phyloP scores from a whole-genome alignment of 2,888 invertebrate genomes.

The Apamea sordens region DNA sequence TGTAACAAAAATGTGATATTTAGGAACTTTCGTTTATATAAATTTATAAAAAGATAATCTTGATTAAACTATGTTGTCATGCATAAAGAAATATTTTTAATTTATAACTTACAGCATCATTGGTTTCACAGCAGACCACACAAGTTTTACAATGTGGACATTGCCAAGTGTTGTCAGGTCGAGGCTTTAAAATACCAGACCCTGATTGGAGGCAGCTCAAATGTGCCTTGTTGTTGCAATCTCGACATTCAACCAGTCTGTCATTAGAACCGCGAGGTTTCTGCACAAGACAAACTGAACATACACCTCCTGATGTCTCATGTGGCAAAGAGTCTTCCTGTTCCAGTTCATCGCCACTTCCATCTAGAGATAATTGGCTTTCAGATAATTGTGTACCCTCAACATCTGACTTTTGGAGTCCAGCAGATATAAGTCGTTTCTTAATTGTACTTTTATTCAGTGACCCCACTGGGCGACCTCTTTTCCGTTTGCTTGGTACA shows the following conservation, averaged over 20 bases:
- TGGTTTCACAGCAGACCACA: conserved; percentile 94
- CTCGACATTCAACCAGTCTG: conserved; percentile 92
- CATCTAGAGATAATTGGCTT: conserved; percentile 84
- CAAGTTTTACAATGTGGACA: conserved; percentile 98
- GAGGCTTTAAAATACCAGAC: conserved; percentile 91
- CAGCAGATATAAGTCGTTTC: conserved; percentile 83
- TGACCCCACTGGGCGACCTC: conserved; percentile 92
- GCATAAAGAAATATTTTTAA: neutral
- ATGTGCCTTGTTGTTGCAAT: conserved; percentile 94
- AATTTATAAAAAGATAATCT: conserved; percentile 1
- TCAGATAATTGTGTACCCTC: conserved; percentile 83
- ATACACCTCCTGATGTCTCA: conserved; percentile 90
- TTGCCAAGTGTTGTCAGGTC: conserved; percentile 94
- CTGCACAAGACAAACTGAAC: conserved; percentile 91
- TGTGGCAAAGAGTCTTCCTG: conserved; percentile 83
- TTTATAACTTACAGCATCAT: conserved; percentile 92
- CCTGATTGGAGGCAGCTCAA: conserved; percentile 92
- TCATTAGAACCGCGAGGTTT: conserved; percentile 91
- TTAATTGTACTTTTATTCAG: conserved; percentile 91
- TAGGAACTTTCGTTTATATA: neutral
- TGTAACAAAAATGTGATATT: conserved; percentile 76
- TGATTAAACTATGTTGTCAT: neutral
- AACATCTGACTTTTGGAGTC: conserved; percentile 76
- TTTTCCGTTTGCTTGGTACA: conserved; percentile 92
- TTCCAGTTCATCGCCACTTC: conserved; percentile 86